Base-by-base conservation (phyloP, 92 coral and sea anemone species). In the Phymanthus crucifer region DNA sequence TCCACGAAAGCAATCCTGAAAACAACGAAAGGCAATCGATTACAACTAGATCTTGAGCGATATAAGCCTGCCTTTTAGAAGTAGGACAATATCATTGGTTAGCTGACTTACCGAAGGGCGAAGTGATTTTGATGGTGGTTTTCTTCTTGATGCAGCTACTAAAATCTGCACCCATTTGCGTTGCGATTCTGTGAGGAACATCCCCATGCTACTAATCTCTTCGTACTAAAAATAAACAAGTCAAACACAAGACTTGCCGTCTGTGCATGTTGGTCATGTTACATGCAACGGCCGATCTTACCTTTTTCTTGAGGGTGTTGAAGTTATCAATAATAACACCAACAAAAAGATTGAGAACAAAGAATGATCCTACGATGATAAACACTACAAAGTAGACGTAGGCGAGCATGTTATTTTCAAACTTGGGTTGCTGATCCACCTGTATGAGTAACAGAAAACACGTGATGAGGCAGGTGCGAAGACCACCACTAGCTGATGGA, bases 261-360 rank as follows among this genome's bases (percentile, higher is more conserved):
- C 14, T 43, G 16, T 43, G 48, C 14, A n/a, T n/a, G n/a, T n/a
- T n/a, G 48, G 18, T 43, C 48, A 10, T 1, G 48, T 6, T 6
- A 61, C 33, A 61, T 21, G 1, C 29, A 26, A 27, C 1, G 4
- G 29, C 3, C 4, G 16, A 2, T 9, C 87, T 85, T 81, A 94
- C 98, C 89, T 92, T 90, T 80, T 93, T 90, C 89, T 94, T 94
- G 83, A 92, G 85, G 31, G 87, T 87, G 78, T 94, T 93, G 66
- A 94, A 94, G 70, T 94, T 94, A 68, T 94, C 98, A 10, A 94
- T 94, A 37, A 94, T 93, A 36, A 94, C 97, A 8, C 98, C 97
- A 71, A 94, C 94, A 76, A 94, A 85, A 48, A 94, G 86, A 66
- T 94, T 94, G 89, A 94, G 92, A n/a, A 92, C 91, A 70, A 94